phyloP scores from a whole-genome alignment of 92 coral and sea anemone genomes.

The Phymanthus crucifer region DNA sequence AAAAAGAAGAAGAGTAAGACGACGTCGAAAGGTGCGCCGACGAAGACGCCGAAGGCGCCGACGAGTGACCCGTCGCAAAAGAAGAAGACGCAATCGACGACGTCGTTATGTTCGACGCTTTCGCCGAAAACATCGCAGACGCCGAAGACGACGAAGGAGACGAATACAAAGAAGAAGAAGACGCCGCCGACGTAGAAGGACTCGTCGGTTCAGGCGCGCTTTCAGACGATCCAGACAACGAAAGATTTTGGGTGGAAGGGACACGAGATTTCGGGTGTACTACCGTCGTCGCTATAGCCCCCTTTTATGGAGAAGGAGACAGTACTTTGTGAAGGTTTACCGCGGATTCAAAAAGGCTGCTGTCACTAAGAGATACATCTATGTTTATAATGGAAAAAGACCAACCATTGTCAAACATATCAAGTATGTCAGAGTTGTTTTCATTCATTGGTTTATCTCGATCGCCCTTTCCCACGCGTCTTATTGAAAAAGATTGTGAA shows the following conservation, averaged over 20 bases:
- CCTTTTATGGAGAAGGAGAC: background rate
- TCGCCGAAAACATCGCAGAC: slow-evolving; percentile 1
- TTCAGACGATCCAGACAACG: slow-evolving; percentile 5
- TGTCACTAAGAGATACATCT: background rate
- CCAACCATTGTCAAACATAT: background rate
- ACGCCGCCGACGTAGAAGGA: background rate
- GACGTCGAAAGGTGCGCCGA: background rate
- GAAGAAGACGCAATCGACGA: slow-evolving; percentile 7
- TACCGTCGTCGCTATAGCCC: background rate
- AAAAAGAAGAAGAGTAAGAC: background rate
- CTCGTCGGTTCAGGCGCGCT: slow-evolving; percentile 9
- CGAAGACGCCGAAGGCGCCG: slow-evolving; percentile 11
- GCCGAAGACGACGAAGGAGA: background rate
- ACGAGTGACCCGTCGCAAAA: slow-evolving; percentile 14
- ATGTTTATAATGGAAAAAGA: background rate
- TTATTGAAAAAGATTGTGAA: too few relatives aligned
- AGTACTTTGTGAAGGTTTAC: background rate
- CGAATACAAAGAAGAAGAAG: background rate
- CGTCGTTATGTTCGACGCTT: slow-evolving; percentile 5
- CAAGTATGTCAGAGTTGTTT: too few relatives aligned
- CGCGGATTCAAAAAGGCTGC: too few relatives aligned
- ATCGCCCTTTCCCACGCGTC: too few relatives aligned
- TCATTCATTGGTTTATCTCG: too few relatives aligned
- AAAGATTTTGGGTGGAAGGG: background rate
- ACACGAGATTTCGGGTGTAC: background rate